phyloP scores from a whole-genome alignment of 1,140 invertebrate species.

The Dreissena polymorpha region DNA sequence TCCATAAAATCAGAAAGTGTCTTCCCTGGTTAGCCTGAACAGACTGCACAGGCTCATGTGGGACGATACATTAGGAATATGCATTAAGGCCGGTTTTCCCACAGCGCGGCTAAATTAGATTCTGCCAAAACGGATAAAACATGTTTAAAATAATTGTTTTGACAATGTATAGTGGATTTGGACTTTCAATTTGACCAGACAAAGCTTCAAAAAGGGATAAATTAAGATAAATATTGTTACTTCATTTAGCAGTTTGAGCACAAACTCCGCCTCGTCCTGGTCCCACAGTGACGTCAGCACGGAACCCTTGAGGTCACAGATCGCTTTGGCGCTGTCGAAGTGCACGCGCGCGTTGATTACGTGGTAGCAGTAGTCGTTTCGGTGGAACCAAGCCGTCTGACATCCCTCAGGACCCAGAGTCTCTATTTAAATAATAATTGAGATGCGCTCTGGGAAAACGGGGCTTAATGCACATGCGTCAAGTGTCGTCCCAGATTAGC shows the following conservation, averaged over 20 bases:
- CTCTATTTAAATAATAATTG: background rate
- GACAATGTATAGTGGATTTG: background rate
- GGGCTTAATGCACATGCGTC: too few species aligned
- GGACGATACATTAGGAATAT: background rate
- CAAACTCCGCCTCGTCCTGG: slow-evolving; percentile 7
- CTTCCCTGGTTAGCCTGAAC: background rate
- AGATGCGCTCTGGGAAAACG: too few species aligned
- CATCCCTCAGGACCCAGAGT: slow-evolving; percentile 28
- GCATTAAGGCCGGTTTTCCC: background rate
- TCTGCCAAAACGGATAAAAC: background rate
- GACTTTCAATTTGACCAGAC: background rate
- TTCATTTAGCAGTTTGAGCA: background rate
- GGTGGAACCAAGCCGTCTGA: slow-evolving; percentile 2
- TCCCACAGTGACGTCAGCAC: slow-evolving; percentile 27
- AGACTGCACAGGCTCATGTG: background rate
- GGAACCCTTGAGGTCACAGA: slow-evolving; percentile 22
- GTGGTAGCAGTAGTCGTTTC: slow-evolving; percentile 23
- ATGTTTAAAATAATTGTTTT: background rate
- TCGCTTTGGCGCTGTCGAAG: slow-evolving; percentile 39
- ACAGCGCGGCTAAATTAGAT: background rate
- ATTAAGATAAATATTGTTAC: background rate
- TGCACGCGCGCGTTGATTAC: slow-evolving; percentile 17
- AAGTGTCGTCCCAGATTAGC: too few species aligned
- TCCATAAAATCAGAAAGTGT: too few species aligned
- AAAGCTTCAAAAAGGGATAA: background rate